Base-by-base conservation (phyloP, 2,888 invertebrate genomes). In the Yponomeuta sedellus region DNA sequence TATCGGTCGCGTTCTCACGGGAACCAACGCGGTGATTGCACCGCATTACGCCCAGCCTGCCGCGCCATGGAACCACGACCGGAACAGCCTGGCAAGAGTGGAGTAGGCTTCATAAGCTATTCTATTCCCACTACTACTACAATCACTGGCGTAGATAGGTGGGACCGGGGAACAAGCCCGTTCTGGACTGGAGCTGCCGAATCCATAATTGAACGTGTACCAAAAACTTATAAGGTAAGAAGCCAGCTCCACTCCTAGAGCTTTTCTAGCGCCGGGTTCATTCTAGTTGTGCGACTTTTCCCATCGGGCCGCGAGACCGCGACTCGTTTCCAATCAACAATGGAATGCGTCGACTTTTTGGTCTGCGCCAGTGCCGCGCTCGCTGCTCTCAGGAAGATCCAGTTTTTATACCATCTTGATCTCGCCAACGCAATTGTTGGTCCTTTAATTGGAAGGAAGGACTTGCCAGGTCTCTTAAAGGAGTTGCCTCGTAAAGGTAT, bases 251-350 rank as follows among this genome's bases (percentile, higher is more conserved):
- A 62, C 62, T 62, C 62, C 62, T 40, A 22, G 6, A 59, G 67
- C 61, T 67, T 19, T 64, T 12, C 25, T 65, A 65, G 68, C 70
- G 70, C 68, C 71, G 66, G 71, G 75, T 80, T 75, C 74, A 73
- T 74, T 74, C 64, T 70, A 70, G 76, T 74, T 77, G 77, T 77
- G 82, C 78, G 81, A 86, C 82, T 86, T 85, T 85, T 85, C 83
- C 84, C 82, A 83, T 81, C 82, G 81, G 81, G 79, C 78, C 77
- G 78, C 76, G 78, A 81, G 79, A 80, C 78, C 78, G 80, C 82
- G 82, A 83, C 85, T 86, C 78, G 86, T 81, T 84, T 83, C 84
- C 86, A 87, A 87, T 90, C 88, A 82, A 86, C 86, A 88, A 87
- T 83, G 88, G 87, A 86, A 89, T 86, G 87, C 80, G 78, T 75